Percentiles rank a stretch among this genome's conserved stretches.
phyloP scores from a whole-genome alignment of 2,113 vertebrate genomes.

The Cnemophilus loriae region DNA sequence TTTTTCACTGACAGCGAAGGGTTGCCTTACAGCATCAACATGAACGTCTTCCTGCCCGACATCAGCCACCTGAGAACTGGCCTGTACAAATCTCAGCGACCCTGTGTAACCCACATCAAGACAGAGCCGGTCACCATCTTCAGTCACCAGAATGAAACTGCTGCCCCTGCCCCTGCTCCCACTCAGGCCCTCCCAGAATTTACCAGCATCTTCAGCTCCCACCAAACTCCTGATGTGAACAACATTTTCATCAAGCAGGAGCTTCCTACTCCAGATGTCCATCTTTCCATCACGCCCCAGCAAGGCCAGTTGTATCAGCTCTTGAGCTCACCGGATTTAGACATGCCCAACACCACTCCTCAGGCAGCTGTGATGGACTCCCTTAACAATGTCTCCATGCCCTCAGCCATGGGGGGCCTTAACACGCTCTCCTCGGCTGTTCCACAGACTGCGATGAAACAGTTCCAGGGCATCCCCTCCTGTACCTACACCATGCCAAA shows the following conservation, averaged over 20 bases:
- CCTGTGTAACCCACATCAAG: constrained; percentile 85
- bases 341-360: constrained; percentile 76
- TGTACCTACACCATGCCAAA: constrained; percentile 78
- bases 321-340: constrained; percentile 88
- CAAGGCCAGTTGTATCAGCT: constrained; percentile 91
- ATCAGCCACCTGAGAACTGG: constrained; percentile 88
- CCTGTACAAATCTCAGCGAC: constrained; percentile 84
- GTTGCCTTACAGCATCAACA: constrained; percentile 92
- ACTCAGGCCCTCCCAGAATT: constrained; percentile 82
- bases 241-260: constrained; percentile 92
- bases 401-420: constrained; percentile 76
- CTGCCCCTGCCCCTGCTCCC: constrained; percentile 60
- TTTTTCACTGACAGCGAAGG: constrained; percentile 87
- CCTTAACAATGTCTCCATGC: constrained; percentile 73
- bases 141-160: constrained; percentile 80
- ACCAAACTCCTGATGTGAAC: constrained; percentile 75
- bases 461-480: constrained; percentile 73
- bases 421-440: constrained; percentile 76
- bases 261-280: constrained; percentile 82
- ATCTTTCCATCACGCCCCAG: constrained; percentile 78
- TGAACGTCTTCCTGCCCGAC: constrained; percentile 91
- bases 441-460: constrained; percentile 78
- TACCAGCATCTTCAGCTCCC: constrained; percentile 83
- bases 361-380: constrained; percentile 80
- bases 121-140: constrained; percentile 83